Evolutionary conservation across 1,140 invertebrate species (phyloP), one percentile per base, ranked within the genome.

Genomic region (Asobara japonica): DNA sequence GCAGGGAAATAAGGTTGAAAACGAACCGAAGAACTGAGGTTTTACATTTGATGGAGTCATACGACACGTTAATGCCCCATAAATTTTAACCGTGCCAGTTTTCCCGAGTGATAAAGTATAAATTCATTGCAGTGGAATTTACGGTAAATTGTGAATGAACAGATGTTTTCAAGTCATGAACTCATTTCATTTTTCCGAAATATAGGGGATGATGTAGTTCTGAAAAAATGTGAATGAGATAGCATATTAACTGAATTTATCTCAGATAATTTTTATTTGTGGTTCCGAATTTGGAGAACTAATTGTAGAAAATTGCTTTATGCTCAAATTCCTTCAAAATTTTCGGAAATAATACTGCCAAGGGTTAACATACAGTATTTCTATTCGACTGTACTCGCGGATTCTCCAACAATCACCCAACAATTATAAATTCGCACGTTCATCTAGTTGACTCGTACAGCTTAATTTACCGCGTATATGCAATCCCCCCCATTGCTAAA

Each of bases 381-480:
- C 11, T 33, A 6, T 33, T 33, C 4, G 5, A 6, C 11, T 33
- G 11, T 45, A 13, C 18, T 45, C 18, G n/a, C n/a, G 51, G 10
- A 25, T 56, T 56, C 3, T 18, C 51, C 45, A 51, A 16, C 16
- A 25, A 56, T 56, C 20, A 56, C 18, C 4, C 1, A 25, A 25
- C 51, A 56, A 56, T 56, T 56, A 56, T 56, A 56, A 56, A 56
- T 56, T 56, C 22, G 51, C 25, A 25, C 8, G 51, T n/a, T n/a
- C 22, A 11, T 56, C 20, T 16, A 5, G 8, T 18, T 10, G 22
- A 25, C 7, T 56, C 51, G 22, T 27, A 25, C 6, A 18, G 51
- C 13, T 56, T 18, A 56, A 56, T 27, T 56, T 10, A 25, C 3
- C 51, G 51, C 7, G 5, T 11, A 22, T 22, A 27, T 13, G 51